Evolutionary conservation across 2,888 invertebrate species (phyloP).

Genomic region (Pantelozetes paolii): DNA sequence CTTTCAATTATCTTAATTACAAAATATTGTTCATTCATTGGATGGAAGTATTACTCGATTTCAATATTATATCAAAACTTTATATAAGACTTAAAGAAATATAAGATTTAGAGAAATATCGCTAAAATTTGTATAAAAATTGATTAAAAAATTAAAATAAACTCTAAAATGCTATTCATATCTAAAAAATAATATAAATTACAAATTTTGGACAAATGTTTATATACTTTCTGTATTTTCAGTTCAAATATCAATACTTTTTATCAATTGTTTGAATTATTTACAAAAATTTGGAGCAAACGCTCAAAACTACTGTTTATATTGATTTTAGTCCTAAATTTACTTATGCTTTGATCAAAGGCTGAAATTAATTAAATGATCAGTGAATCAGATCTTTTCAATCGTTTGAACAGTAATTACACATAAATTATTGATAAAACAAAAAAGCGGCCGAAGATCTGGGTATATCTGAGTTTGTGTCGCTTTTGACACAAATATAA

Average conservation of each 20-base stretch:
- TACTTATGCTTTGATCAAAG: background rate
- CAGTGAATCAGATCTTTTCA: background rate
- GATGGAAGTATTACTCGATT: conserved; percentile 2
- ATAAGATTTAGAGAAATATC: background rate
- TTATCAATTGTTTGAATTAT: too few species aligned
- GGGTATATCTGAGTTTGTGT: background rate
- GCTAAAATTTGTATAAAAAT: background rate
- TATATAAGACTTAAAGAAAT: background rate
- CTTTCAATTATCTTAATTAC: conserved; percentile 20
- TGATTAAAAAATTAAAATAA: conserved; percentile 9
- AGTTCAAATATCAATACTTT: too few species aligned
- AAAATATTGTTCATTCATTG: background rate
- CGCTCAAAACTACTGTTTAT: background rate
- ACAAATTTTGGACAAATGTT: background rate
- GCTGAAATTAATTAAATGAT: conserved; percentile 4
- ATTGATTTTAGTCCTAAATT: conserved; percentile 15
- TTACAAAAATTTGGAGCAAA: too few species aligned
- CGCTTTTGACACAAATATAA: background rate
- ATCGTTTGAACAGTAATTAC: too few species aligned
- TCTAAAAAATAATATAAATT: background rate
- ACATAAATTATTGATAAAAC: too few species aligned
- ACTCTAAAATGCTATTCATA: background rate
- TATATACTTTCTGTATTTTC: background rate
- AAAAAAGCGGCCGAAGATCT: conserved; percentile 5
- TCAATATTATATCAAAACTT: background rate